Evolutionary conservation across 2,113 vertebrate species (phyloP), one percentile per base, ranked within the genome.

Genomic region (Myrmophylax atrothorax): DNA sequence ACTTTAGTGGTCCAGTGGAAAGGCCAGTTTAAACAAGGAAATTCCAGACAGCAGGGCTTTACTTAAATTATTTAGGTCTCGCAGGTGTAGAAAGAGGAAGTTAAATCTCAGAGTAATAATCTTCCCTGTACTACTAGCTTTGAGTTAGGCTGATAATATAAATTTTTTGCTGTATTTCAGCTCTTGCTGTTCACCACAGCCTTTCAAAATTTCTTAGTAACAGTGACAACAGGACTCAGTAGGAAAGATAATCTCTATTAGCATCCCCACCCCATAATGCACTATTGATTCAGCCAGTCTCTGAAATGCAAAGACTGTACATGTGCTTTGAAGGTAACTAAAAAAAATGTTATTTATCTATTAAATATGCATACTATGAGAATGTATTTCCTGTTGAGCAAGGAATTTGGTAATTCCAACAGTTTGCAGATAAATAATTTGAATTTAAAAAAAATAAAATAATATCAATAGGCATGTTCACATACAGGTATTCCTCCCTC

Each of bases 401-500:
- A 75, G 23, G 4, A 8, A 29, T 63, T 83, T 63, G 20, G 14
- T 46, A 18, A 58, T 53, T 90, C 10, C 14, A 53, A 10, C 14
- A 44, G 4, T 38, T 89, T 42, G 60, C 4, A 44, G 18, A 62
- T 14, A 66, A 83, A 33, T 52, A 70, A 1, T 18, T 52, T 82
- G 31, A 46, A 28, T 62, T 83, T 79, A 66, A 19, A 59, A 59
- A 31, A 29, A 85, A 31, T 13, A 12, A 42, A 42, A 42, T 42
- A 42, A 14, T 69, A 50, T 50, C 63, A 19, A 14, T 64, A 42
- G 37, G 3, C 3, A 1, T 53, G 10, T 58, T 46, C 47, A 69
- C 4, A 15, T 22, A 53, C 0, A 0, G 25, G 10, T 53, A 50
- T 3, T 1, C 2, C 6, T 49, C 1, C 2, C 6, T 49, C 17